Conservation (phyloP, 1,140 invertebrate genomes). For the Bombus impatiens region DNA sequence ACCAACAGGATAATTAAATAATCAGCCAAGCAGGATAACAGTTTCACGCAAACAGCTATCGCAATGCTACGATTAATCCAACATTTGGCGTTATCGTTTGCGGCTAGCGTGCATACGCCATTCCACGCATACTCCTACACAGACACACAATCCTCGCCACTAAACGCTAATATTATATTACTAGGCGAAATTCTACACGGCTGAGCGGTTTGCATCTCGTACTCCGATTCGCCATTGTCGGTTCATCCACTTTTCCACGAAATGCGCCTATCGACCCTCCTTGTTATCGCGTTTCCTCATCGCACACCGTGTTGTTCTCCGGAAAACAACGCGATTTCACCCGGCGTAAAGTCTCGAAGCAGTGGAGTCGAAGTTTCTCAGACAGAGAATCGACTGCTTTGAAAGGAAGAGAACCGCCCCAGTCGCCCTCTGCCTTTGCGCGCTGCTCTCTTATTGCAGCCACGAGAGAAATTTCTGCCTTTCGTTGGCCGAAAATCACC, state of each 20-base stretch:
- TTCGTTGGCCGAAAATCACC: neutral
- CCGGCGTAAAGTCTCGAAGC: neutral
- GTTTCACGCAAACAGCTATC: neutral
- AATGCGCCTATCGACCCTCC: neutral
- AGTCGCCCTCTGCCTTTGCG: neutral
- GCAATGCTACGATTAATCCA: conserved; percentile 11
- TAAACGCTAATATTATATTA: conserved; percentile 11
- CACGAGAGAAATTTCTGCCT: neutral
- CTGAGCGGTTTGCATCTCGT: too few species aligned
- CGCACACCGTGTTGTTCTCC: too few species aligned
- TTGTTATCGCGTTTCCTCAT: neutral
- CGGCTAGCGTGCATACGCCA: neutral
- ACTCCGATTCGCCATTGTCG: neutral
- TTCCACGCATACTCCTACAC: too few species aligned
- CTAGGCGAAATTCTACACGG: neutral
- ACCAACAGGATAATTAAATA: conserved; percentile 10
- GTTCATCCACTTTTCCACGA: neutral
- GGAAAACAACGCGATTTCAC: neutral
- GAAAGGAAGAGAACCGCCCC: neutral
- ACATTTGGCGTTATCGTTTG: conserved; percentile 30
- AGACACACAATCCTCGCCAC: neutral
- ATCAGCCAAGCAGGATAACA: conserved; percentile 1
- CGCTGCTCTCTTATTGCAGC: neutral
- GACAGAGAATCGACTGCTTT: too few species aligned
- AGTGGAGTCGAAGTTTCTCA: neutral